Conservation (phyloP, 2,797 vertebrate species). For the Typhlichthys eigenmanni region DNA sequence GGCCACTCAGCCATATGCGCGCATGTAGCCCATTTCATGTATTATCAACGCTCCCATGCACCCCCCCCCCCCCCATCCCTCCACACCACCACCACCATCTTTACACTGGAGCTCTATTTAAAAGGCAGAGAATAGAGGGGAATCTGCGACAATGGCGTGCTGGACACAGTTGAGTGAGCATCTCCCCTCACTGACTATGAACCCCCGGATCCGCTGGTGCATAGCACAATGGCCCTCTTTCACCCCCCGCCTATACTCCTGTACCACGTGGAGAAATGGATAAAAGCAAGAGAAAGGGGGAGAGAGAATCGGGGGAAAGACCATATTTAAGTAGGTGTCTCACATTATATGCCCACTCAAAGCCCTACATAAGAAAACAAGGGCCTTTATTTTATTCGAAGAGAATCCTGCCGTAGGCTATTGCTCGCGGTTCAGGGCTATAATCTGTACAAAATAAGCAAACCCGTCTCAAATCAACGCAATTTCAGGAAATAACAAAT, state of each 20-base stretch:
- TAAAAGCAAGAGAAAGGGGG: slow-evolving; percentile 65
- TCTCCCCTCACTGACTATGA: slow-evolving; percentile 79
- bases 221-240: slow-evolving; percentile 81
- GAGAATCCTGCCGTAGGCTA: slow-evolving; percentile 8
- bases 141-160: slow-evolving; percentile 82
- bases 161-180: slow-evolving; percentile 86
- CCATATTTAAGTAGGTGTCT: slow-evolving; percentile 77
- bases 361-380: slow-evolving; percentile 18
- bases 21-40: slow-evolving; percentile 67
- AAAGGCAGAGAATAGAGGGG: slow-evolving; percentile 83
- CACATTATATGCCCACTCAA: slow-evolving; percentile 57
- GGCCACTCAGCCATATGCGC: slow-evolving; percentile 55
- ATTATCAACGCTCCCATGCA: slow-evolving; percentile 51
- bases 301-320: slow-evolving; percentile 45
- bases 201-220: slow-evolving; percentile 79
- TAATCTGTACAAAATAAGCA: neutral
- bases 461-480: too few species aligned
- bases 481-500: too few species aligned
- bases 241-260: slow-evolving; percentile 79
- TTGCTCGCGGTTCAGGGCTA: neutral
- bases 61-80: slow-evolving; percentile 4
- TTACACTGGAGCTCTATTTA: slow-evolving; percentile 82
- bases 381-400: slow-evolving; percentile 24
- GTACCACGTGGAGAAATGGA: slow-evolving; percentile 83
- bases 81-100: slow-evolving; percentile 48